Conservation (phyloP, 2,888 invertebrate genomes). For the Polylopha cassiicola region DNA sequence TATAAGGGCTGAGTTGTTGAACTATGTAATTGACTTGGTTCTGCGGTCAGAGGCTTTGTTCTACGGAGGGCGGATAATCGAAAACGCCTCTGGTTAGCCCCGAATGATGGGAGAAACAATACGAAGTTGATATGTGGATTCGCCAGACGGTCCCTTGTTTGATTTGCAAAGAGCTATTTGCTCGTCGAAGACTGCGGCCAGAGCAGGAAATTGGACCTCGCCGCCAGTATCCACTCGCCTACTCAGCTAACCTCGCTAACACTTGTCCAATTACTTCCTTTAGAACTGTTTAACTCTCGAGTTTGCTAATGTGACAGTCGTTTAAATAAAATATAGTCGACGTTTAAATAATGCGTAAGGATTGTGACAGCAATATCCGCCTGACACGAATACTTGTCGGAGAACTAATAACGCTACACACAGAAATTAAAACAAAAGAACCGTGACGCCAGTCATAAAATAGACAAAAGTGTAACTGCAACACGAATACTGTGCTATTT, state of each 20-base stretch:
- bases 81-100: conserved; percentile 74
- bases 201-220: conserved; percentile 67
- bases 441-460: conserved; percentile 67
- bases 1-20: conserved; percentile 77
- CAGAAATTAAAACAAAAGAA: conserved; percentile 50
- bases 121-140: conserved; percentile 75
- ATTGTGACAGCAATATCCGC: conserved; percentile 60
- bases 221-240: conserved; percentile 41
- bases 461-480: conserved; percentile 71
- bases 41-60: conserved; percentile 75
- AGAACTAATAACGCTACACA: conserved; percentile 65
- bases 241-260: conserved; percentile 38
- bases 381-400: conserved; percentile 53
- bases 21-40: conserved; percentile 77
- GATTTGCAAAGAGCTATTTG: conserved; percentile 75
- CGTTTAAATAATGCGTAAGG: conserved; percentile 38
- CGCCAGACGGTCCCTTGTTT: conserved; percentile 70
- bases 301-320: conserved; percentile 41
- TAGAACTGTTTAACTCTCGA: conserved; percentile 45
- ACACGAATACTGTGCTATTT: conserved; percentile 70
- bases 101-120: conserved; percentile 71
- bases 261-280: conserved; percentile 68
- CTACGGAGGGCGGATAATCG: conserved; percentile 72
- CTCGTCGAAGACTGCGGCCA: conserved; percentile 61
- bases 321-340: conserved; percentile 46